Percentiles rank a stretch among this genome's conserved stretches.
Evolutionary conservation across 2,888 invertebrate genomes (phyloP).

Genomic region (Agonopterix subpropinquella): DNA sequence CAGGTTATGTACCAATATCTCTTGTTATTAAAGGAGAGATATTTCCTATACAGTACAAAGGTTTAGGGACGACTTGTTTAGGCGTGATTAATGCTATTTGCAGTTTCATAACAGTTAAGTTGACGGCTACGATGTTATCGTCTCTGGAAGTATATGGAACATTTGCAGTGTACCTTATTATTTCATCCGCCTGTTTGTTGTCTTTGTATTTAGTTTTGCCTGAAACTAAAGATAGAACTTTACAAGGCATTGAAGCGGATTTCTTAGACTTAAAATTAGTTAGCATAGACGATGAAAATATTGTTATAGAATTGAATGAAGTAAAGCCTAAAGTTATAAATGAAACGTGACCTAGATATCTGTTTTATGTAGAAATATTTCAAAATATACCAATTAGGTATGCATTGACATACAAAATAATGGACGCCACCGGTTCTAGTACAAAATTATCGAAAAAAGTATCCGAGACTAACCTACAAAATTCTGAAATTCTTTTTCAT

Average conservation of each 20-base stretch:
- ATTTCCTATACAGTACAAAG: background rate
- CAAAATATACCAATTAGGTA: too few relatives aligned
- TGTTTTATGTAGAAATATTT: too few relatives aligned
- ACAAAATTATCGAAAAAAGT: too few relatives aligned
- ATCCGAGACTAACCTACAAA: too few relatives aligned
- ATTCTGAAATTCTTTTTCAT: too few relatives aligned
- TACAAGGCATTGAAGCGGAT: constrained; percentile 10
- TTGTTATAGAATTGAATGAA: too few relatives aligned
- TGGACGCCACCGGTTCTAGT: too few relatives aligned
- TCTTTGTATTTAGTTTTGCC: background rate
- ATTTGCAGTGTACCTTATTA: background rate
- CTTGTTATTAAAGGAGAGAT: background rate
- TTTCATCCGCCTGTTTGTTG: background rate
- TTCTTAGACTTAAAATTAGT: constrained; percentile 1
- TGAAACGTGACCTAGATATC: too few relatives aligned
- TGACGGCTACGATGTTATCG: background rate
- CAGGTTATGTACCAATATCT: background rate
- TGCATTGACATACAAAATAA: too few relatives aligned
- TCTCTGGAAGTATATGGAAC: background rate
- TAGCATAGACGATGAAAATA: background rate
- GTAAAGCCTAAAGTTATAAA: too few relatives aligned
- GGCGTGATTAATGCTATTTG: background rate
- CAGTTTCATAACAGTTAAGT: background rate
- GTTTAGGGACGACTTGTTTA: background rate
- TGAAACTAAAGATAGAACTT: constrained; percentile 3